Percentiles rank a stretch among this genome's conserved stretches.
phyloP scores from a whole-genome alignment of 2,888 invertebrate species.

The Thereva unica region DNA sequence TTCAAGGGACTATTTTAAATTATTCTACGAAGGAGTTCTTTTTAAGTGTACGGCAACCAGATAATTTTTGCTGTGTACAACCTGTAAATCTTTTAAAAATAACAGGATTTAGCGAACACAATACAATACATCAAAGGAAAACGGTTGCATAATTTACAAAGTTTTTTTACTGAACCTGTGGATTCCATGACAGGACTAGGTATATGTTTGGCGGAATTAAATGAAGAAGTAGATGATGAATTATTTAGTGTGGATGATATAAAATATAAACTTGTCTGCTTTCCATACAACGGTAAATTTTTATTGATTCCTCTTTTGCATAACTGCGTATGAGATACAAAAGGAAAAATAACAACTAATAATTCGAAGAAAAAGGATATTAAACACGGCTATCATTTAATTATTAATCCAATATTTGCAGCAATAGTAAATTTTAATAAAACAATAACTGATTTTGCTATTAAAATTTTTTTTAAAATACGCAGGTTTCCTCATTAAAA shows the following conservation, averaged over 20 bases:
- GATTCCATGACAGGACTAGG: not conserved
- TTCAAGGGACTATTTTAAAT: constrained; percentile 2
- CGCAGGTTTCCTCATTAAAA: too few relatives aligned
- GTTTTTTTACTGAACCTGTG: not conserved
- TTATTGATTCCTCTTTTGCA: constrained; percentile 10
- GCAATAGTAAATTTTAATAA: too few relatives aligned
- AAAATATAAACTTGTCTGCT: not conserved
- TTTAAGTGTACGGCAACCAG: constrained; percentile 7
- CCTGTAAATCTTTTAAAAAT: constrained; percentile 12
- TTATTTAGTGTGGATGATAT: constrained; percentile 9
- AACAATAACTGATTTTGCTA: too few relatives aligned
- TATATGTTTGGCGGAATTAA: constrained; percentile 1
- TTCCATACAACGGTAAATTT: not conserved
- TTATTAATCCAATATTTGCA: not conserved
- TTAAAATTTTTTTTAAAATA: too few relatives aligned
- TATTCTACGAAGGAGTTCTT: constrained; percentile 8
- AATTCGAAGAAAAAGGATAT: not conserved
- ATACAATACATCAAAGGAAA: constrained; percentile 9
- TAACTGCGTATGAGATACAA: not conserved
- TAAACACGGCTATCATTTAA: not conserved
- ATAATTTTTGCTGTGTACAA: constrained; percentile 24
- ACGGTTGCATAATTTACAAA: not conserved
- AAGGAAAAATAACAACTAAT: not conserved
- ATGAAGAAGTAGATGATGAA: not conserved
- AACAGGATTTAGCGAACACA: constrained; percentile 1